phyloP scores from a whole-genome alignment of 2,113 vertebrate species.

The Sapayoa aenigma region DNA sequence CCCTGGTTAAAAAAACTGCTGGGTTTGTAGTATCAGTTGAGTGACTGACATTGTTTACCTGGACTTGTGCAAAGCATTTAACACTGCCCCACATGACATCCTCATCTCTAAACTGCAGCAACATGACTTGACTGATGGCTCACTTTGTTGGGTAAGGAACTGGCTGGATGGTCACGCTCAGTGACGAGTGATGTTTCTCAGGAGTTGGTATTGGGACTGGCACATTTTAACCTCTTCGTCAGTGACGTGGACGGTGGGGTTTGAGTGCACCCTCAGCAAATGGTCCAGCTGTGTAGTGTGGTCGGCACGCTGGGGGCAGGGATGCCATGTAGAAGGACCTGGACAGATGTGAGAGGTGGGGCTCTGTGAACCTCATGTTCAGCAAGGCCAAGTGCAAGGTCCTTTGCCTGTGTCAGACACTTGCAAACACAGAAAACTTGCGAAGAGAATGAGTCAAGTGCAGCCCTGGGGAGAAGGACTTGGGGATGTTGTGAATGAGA shows the following conservation, averaged over 20 bases:
- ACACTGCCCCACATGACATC: not conserved
- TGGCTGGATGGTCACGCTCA: not conserved
- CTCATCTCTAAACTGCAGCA: not conserved
- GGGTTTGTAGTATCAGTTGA: not conserved
- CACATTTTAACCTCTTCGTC: not conserved
- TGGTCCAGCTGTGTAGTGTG: not conserved
- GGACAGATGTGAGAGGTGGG: not conserved
- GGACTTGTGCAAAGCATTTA: not conserved
- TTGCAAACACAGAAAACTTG: not conserved
- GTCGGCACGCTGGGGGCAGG: not conserved
- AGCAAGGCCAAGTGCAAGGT: not conserved
- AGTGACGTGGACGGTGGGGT: not conserved
- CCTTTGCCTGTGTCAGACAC: not conserved
- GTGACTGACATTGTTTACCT: not conserved
- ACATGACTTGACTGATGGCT: not conserved
- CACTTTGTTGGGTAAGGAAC: not conserved
- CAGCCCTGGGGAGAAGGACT: not conserved
- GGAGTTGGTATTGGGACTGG: not conserved
- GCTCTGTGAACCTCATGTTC: not conserved
- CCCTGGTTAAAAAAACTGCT: rapidly evolving
- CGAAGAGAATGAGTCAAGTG: not conserved
- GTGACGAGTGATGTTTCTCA: not conserved
- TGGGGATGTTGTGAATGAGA: not conserved
- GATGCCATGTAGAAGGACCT: not conserved
- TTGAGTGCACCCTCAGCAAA: not conserved